phyloP scores from a whole-genome alignment of 2,113 vertebrate species.

The Aegithalos caudatus region DNA sequence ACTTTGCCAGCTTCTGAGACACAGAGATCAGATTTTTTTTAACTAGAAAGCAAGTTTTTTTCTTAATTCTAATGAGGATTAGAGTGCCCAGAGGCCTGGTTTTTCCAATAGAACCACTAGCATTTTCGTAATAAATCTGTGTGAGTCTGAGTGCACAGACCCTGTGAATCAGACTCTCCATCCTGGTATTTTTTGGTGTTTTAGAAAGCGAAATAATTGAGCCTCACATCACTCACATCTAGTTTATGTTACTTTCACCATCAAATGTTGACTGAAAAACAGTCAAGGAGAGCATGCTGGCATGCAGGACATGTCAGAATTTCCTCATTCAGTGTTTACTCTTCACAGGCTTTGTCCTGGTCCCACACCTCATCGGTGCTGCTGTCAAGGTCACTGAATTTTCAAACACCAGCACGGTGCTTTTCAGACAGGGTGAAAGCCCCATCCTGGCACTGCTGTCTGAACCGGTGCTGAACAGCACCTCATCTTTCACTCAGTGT shows the following conservation, averaged over 20 bases:
- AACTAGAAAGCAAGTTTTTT: neutral
- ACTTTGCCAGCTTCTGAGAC: neutral
- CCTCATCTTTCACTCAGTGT: neutral
- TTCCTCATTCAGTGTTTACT: neutral
- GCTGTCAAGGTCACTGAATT: neutral
- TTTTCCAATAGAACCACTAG: neutral
- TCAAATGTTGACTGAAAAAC: neutral
- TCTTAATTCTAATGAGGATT: neutral
- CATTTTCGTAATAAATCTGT: neutral
- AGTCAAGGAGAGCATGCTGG: neutral
- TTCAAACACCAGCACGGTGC: neutral
- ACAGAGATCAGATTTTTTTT: neutral
- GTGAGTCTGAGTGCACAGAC: neutral
- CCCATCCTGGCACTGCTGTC: rapidly evolving
- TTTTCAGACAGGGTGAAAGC: neutral
- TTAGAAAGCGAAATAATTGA: neutral
- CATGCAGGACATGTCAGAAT: neutral
- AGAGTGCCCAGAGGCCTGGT: neutral
- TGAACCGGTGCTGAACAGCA: neutral
- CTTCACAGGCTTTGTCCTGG: neutral
- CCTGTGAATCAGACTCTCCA: neutral
- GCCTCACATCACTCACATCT: neutral
- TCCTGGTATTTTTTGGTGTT: neutral
- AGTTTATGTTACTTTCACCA: neutral
- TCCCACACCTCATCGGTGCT: neutral